Evolutionary conservation across 2,113 vertebrate genomes (phyloP), one percentile per base, ranked within the genome.

Genomic region (Pedetes capensis): DNA sequence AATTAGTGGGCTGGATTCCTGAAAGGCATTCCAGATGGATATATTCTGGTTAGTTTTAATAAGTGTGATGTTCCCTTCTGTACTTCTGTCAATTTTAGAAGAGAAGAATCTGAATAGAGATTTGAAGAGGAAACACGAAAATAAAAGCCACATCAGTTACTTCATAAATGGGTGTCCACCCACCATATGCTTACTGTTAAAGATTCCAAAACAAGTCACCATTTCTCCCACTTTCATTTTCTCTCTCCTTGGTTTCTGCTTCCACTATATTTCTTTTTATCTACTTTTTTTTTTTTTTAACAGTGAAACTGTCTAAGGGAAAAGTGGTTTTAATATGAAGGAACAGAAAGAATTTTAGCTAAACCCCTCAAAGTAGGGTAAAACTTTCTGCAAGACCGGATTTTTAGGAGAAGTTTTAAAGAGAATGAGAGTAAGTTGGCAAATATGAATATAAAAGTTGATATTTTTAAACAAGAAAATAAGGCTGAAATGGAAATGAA

Each of bases 11-110:
- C 79, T 87, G 92, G 59, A 82, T 95, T 97, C 96, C 90, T 96
- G 93, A 93, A 97, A 97, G 90, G 64, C 94, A 64, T 3, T 44
- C 88, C 97, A 97, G 97, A 97, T 97, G 97, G 96, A 92, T 93
- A 59, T 85, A 32, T 88, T 96, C 87, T 95, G 88, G 74, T 87
- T 92, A 57, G 63, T 87, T 96, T 93, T 74, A 93, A 95, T 94
- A 87, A 87, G 55, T 87, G 59, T 87, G 87, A 72, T 95, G 57
- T 83, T 95, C 49, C 49, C 88, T 82, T 93, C 87, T 87, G 87
- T 86, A 87, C 53, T 84, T 75, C 44, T 85, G 72, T 94, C 85
- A 88, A 1, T 92, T 95, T 81, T 39, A 84, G 51, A 86, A 90
- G 64, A 90, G 84, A 89, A 42, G 61, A 72, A 11, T 72, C 23